These are phyloP conservation scores for Caenorhabditis sp. DNA, from an alignment of 2,888 invertebrate species.

Conservation along the genomic window DNA sequence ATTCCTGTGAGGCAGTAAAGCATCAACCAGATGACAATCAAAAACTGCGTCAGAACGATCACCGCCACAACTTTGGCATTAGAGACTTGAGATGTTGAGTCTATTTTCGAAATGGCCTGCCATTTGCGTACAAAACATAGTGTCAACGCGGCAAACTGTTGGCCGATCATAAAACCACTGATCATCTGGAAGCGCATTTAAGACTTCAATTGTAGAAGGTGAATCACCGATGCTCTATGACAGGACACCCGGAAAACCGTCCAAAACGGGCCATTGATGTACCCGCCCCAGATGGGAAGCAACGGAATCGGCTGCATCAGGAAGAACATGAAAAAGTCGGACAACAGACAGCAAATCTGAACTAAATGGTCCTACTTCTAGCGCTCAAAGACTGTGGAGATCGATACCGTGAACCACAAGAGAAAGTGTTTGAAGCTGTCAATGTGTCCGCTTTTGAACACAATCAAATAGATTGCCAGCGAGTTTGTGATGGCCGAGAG, in stretches of 20 bases:
- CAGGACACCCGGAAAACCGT: conserved; percentile 11
- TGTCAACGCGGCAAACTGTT: conserved; percentile 26
- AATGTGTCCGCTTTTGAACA: conserved; percentile 35
- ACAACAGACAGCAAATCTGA: conserved; percentile 10
- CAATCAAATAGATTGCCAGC: conserved; percentile 19
- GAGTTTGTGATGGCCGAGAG: conserved; percentile 5
- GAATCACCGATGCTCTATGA: conserved; percentile 8
- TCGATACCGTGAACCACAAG: conserved; percentile 31
- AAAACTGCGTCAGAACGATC: background rate
- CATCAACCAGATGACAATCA: conserved; percentile 10
- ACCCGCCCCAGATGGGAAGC: conserved; percentile 31
- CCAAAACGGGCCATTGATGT: conserved; percentile 28
- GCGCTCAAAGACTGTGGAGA: background rate
- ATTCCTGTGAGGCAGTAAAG: conserved; percentile 16
- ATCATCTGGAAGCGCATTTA: background rate
- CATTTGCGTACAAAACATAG: conserved; percentile 39
- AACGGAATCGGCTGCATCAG: conserved; percentile 24
- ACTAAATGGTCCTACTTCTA: background rate
- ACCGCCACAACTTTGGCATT: background rate
- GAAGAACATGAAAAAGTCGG: conserved; percentile 25
- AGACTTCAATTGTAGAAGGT: background rate
- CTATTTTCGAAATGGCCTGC: conserved; percentile 31
- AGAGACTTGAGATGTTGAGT: background rate
- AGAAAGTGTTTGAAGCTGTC: conserved; percentile 33
- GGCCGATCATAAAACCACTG: conserved; percentile 10